A percentile compares a stretch with the other conserved stretches of the same genome.
Evolutionary conservation across 2,888 invertebrate species (phyloP).

Genomic region (Netelia inedita): DNA sequence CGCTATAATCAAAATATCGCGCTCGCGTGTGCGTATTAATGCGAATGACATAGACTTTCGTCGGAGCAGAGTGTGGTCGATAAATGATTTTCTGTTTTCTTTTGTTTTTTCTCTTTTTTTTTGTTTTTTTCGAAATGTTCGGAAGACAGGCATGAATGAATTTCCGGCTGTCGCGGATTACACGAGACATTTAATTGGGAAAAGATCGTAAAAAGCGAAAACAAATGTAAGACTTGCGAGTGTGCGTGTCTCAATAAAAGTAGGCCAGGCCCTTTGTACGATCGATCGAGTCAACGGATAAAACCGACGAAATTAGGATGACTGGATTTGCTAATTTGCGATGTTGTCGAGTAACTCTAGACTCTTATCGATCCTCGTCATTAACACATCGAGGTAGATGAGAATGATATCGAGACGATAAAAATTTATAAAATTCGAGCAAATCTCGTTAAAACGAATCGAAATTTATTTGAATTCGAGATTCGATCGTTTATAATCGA

Average conservation of each 20-base stretch:
- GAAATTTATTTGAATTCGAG: not conserved
- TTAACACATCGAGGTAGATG: slow-evolving; percentile 14
- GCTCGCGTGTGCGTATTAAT: slow-evolving; percentile 57
- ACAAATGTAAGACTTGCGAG: slow-evolving; percentile 19
- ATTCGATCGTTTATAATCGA: too few species aligned
- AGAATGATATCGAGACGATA: not conserved
- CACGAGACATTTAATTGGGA: slow-evolving; percentile 20
- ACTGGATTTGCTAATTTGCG: slow-evolving; percentile 35
- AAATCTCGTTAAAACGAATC: not conserved
- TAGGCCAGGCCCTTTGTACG: slow-evolving; percentile 62
- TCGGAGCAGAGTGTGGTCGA: not conserved
- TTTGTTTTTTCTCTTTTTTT: slow-evolving; percentile 4
- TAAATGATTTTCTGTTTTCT: slow-evolving; percentile 19
- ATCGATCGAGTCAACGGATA: slow-evolving; percentile 43
- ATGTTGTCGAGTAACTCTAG: not conserved
- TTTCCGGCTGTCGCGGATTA: not conserved
- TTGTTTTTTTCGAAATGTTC: slow-evolving; percentile 19
- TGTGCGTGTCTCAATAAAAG: slow-evolving; percentile 56
- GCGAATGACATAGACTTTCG: slow-evolving; percentile 19
- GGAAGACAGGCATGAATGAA: slow-evolving; percentile 41
- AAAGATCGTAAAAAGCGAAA: slow-evolving; percentile 19
- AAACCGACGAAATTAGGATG: slow-evolving; percentile 27
- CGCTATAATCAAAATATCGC: slow-evolving; percentile 26
- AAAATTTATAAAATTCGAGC: not conserved
- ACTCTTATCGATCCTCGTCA: not conserved